These are phyloP conservation scores for Triplophysa siluroides DNA, from an alignment of 2,113 vertebrate species.

Conservation along the genomic window DNA sequence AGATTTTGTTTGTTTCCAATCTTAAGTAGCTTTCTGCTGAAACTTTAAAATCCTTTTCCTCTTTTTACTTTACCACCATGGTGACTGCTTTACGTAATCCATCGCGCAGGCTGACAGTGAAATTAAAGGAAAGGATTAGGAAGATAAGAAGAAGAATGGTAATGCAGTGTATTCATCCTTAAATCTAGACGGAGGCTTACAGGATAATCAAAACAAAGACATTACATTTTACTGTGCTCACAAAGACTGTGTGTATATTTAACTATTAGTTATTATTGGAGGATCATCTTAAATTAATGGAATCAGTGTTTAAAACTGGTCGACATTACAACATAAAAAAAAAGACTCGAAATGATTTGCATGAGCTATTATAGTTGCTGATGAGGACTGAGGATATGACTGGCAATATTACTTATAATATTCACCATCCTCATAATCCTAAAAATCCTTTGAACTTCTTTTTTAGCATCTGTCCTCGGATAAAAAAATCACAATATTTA, in stretches of 20 bases:
- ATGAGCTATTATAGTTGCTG: neutral
- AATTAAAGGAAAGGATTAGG: conserved; percentile 58
- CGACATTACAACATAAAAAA: neutral
- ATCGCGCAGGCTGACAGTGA: conserved; percentile 49
- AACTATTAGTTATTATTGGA: neutral
- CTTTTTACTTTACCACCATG: conserved; percentile 63
- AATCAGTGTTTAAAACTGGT: neutral
- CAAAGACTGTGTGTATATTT: conserved; percentile 44
- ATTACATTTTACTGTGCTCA: conserved; percentile 48
- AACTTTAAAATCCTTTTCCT: conserved; percentile 57
- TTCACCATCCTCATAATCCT: neutral
- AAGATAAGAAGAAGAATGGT: conserved; percentile 44
- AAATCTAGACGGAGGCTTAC: conserved; percentile 22
- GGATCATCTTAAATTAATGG: neutral
- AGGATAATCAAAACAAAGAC: conserved; percentile 5
- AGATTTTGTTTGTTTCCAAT: conserved; percentile 47
- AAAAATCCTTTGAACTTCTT: neutral
- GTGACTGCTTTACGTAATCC: conserved; percentile 62
- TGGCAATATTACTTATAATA: neutral
- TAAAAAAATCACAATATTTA: too few relatives aligned
- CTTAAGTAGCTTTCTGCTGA: conserved; percentile 45
- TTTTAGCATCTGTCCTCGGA: too few relatives aligned
- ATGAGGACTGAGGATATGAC: neutral
- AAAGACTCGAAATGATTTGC: neutral
- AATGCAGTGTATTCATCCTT: conserved; percentile 29